Evolutionary conservation across 2,113 vertebrate species (phyloP).

Genomic region (Poeciliopsis turrubarensis): DNA sequence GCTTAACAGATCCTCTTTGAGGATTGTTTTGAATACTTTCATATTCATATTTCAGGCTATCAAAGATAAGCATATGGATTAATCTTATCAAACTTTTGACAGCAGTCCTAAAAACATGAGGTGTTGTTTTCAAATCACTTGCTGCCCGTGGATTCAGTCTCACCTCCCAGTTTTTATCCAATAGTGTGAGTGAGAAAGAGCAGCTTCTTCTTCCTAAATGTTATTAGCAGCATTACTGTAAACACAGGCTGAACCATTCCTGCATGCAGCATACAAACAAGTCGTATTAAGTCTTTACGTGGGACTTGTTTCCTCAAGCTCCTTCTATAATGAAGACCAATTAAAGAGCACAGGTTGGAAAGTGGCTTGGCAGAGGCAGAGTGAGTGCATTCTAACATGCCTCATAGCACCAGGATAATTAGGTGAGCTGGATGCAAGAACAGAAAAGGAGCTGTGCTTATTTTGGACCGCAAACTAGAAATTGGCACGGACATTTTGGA

Average conservation of each 20-base stretch:
- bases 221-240: slow-evolving; percentile 43
- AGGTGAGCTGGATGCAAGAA: slow-evolving; percentile 66
- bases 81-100: no score
- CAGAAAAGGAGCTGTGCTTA: slow-evolving; percentile 42
- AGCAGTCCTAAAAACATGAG: background rate
- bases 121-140: background rate
- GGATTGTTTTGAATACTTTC: no score
- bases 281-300: slow-evolving; percentile 36
- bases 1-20: no score
- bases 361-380: slow-evolving; percentile 47
- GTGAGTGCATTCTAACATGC: slow-evolving; percentile 72
- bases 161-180: background rate
- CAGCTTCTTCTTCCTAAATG: slow-evolving; percentile 27
- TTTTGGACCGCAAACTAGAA: slow-evolving; percentile 57
- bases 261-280: slow-evolving; percentile 30
- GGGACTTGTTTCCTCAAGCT: slow-evolving; percentile 44
- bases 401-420: slow-evolving; percentile 78
- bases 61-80: no score
- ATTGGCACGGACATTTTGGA: slow-evolving; percentile 67
- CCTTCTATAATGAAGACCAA: slow-evolving; percentile 78
- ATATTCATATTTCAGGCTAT: no score
- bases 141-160: background rate
- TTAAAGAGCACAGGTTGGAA: slow-evolving; percentile 69
- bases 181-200: slow-evolving; percentile 1
- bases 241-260: slow-evolving; percentile 47